Base-by-base conservation (phyloP, 2,113 vertebrate species). In the Scomber japonicus region DNA sequence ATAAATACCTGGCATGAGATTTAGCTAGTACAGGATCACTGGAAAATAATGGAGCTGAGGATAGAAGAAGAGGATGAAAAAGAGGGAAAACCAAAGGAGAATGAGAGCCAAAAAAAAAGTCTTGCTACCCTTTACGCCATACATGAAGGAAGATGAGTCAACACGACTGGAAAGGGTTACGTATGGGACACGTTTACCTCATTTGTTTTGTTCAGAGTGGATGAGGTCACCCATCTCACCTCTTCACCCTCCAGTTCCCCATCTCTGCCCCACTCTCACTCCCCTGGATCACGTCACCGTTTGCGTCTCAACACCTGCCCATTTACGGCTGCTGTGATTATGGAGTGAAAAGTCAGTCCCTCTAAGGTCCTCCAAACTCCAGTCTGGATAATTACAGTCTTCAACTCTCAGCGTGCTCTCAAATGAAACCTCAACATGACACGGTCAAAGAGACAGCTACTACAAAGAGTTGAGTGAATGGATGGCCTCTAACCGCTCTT, bases 141-240 rank as follows among this genome's bases (percentile, higher is more conserved):
- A 45, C 66, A 77, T 60, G 84, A 65, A 74, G 30, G 74, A 75
- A 65, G 74, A 76, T 89, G 88, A 91, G 79, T 89, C 91, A 92
- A 91, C 79, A 53, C 1, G 31, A 61, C 78, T 87, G 83, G 75
- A 86, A 73, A 82, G 78, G 46, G 83, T 78, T 82, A 80, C 74
- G 53, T 80, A 78, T 75, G 56, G 71, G 88, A 87, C 85, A 85
- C 82, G 60, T 94, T 89, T 92, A 94, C 88, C 89, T 92, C 92
- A 90, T 91, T 91, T 90, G 81, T 92, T 93, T 90, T 90, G 90
- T 78, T 93, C 77, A 81, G 81, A 77, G 67, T 68, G 40, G 86
- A 92, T 94, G 94, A 95, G 89, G 93, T 91, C 93, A 93, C 80
- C 83, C 77, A 74, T 66, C 65, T 40, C 35, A 40, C 35, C 27